Base-by-base conservation (phyloP, 2,888 invertebrate species). In the Cheilosia soror region DNA sequence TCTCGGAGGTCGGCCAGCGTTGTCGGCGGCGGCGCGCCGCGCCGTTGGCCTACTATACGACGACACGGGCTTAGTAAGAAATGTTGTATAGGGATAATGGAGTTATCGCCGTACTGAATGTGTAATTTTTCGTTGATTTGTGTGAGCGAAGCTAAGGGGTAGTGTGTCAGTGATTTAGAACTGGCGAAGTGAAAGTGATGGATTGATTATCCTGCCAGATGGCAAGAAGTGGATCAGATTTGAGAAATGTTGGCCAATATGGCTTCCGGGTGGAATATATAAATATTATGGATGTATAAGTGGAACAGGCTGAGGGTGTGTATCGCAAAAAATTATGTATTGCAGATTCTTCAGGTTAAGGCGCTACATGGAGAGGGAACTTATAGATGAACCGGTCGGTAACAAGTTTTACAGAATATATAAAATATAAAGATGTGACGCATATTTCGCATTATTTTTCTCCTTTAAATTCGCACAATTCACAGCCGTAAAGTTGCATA, bases 131-230 rank as follows among this genome's bases (percentile, higher is more conserved):
- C 47, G 65, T 69, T 75, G 76, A 76, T 72, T 80, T 76, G 71
- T 79, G 62, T 62, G 62, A 58, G 29, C 42, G 57, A 75, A 49
- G 9, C 65, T 51, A 27, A 51, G 76, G 68, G 66, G 66, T 66
- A 76, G 66, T 53, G 65, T 65, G 76, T 27, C 63, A 57, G 76
- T 85, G 81, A 77, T 81, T 75, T 71, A 75, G 65, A 40, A 71
- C 71, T 72, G 44, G 42, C 9, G 55, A 27, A 76, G 71, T 57
- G 80, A 77, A 81, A 85, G 81, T 85, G 85, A 85, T 81, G 76
- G 71, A 85, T 85, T 77, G 66, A 53, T 60, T 60, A 57, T 49
- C 40, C 57, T 11, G 55, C 40, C 62, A 68, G 68, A 55, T 58
- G 57, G 31, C 3, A 25, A 25, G 53, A n/a, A 51, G 49, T 40